Base-by-base conservation (phyloP, 2,888 invertebrate genomes). In the Dioctria linearis region DNA sequence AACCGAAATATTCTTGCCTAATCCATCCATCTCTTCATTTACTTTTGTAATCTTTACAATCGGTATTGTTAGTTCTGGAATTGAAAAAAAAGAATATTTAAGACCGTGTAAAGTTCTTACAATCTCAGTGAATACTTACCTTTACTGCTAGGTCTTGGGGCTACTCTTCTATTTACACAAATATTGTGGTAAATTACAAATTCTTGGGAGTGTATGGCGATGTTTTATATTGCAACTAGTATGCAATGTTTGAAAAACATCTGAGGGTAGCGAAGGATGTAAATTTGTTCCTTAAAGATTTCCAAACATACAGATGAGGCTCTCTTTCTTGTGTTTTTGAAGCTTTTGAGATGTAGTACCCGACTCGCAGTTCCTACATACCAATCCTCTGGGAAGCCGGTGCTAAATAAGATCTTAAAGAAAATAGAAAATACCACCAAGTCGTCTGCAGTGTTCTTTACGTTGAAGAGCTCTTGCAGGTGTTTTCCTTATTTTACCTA, bases 211-310 rank as follows among this genome's bases (percentile, higher is more conserved):
- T n/a, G 88, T 88, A 6, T 86, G 86, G 49, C 89, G 86, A 84
- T 91, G 91, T 83, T 90, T 90, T 25, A 88, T 86, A 37, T 25
- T 25, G 25, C 2, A 25, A 25, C 25, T 25, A 25, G 25, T 25
- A 25, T 25, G 25, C 25, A 25, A 25, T 1, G 25, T 25, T 25
- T 25, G 25, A 25, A 2, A 0, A 1, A 25, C 0, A 25, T 25
- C 25, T 25, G 25, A 90, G 85, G 86, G 90, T 90, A 3, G 90
- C 90, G 61, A 88, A 85, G 82, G 90, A 90, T 2, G 90, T 89
- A 84, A 91, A 91, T 42, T 90, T 86, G 54, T 87, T 86, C 2
- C 87, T 87, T 83, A 90, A 91, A 13, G 88, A 87, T 81, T 88
- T 87, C 83, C 91, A 91, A n/a, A 87, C 80, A 83, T 87, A 87